phyloP scores from a whole-genome alignment of 2,113 vertebrate species.

The Rana temporaria region DNA sequence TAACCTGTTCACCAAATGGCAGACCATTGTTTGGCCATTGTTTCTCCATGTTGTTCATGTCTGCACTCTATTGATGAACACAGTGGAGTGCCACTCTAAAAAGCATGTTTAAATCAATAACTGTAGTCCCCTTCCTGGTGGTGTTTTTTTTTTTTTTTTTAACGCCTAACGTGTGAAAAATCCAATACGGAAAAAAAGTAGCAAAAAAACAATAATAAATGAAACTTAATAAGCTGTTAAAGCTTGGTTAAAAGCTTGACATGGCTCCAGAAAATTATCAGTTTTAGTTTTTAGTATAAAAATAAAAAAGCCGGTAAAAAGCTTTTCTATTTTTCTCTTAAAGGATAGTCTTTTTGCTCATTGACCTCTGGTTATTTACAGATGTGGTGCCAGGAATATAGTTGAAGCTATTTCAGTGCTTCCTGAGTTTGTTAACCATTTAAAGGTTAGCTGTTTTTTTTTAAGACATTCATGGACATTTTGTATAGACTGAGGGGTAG shows the following conservation, averaged over 20 bases:
- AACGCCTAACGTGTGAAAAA: slow-evolving; percentile 22
- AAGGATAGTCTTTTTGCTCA: background rate
- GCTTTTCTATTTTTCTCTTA: background rate
- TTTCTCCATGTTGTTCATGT: slow-evolving; percentile 1
- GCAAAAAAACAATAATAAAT: slow-evolving; percentile 25
- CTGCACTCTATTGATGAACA: slow-evolving; percentile 15
- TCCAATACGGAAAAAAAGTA: slow-evolving; percentile 21
- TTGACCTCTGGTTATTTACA: background rate
- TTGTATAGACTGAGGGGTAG: too few species aligned
- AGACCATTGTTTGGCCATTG: slow-evolving; percentile 14
- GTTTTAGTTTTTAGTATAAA: background rate
- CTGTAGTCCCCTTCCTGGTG: background rate
- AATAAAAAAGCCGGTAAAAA: slow-evolving; percentile 15
- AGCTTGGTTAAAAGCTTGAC: slow-evolving; percentile 34
- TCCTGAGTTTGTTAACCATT: too few species aligned
- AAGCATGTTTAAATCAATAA: slow-evolving; percentile 14
- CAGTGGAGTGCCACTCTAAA: background rate
- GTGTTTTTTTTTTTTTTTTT: slow-evolving; percentile 32
- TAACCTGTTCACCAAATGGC: background rate
- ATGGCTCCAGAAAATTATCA: slow-evolving; percentile 8
- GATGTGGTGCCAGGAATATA: background rate
- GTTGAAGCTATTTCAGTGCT: background rate
- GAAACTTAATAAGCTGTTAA: slow-evolving; percentile 27
- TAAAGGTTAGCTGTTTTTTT: too few species aligned
- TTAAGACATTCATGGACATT: too few species aligned